Percentiles rank a stretch among this genome's conserved stretches.
Evolutionary conservation across 2,888 invertebrate genomes (phyloP).

Genomic region (Drosophila longiperda): DNA sequence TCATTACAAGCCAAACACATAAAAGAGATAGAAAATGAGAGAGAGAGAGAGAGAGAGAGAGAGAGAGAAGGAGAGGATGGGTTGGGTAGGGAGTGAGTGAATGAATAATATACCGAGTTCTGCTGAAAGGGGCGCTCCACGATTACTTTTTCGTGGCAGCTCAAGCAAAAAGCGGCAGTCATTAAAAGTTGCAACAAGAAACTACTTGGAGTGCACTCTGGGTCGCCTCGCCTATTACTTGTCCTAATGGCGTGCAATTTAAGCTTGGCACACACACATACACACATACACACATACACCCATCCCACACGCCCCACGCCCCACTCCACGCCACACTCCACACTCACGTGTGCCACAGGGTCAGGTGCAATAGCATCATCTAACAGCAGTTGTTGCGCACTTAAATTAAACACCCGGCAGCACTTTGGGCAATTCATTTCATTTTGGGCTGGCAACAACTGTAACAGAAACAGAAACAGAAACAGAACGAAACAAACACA

Average conservation of each 20-base stretch:
- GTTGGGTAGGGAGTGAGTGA: background rate
- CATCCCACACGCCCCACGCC: background rate
- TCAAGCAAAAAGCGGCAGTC: conserved; percentile 50
- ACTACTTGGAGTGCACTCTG: conserved; percentile 69
- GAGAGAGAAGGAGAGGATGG: background rate
- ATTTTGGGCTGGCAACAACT: conserved; percentile 29
- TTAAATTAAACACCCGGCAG: conserved; percentile 75
- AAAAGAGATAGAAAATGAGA: background rate
- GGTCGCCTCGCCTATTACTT: conserved; percentile 76
- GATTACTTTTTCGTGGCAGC: conserved; percentile 55
- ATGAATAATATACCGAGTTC: background rate
- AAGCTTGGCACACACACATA: conserved; percentile 26
- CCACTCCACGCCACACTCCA: background rate
- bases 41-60: background rate
- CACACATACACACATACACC: too few relatives aligned
- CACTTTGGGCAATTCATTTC: conserved; percentile 75
- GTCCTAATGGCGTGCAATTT: conserved; percentile 75
- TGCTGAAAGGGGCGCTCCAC: conserved; percentile 26
- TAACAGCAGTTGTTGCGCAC: conserved; percentile 51
- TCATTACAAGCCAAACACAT: background rate
- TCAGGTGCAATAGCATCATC: conserved; percentile 37
- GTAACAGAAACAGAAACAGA: background rate
- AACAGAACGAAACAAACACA: conserved; percentile 10
- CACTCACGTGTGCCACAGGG: conserved; percentile 29
- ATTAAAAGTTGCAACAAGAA: conserved; percentile 70